These are phyloP conservation scores for Mastomys natalensis DNA, from an alignment of 2,113 vertebrate genomes.

Conservation along the genomic window DNA sequence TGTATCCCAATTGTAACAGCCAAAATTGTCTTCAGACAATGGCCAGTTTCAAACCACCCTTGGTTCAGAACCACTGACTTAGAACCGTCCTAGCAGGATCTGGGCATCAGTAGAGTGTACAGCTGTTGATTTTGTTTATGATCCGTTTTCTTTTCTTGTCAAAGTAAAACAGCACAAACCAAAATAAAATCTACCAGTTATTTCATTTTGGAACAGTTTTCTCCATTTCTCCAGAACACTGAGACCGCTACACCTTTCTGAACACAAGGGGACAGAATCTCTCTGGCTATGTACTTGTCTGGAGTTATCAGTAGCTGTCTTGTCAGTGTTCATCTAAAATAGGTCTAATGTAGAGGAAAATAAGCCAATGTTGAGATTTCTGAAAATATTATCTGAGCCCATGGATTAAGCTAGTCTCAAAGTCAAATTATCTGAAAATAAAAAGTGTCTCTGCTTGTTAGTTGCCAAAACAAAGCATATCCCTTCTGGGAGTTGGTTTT, in stretches of 20 bases:
- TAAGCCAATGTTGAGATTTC: background rate
- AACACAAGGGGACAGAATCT: background rate
- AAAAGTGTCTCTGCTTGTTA: background rate
- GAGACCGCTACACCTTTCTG: background rate
- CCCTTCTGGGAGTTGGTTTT: background rate
- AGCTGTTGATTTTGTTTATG: background rate
- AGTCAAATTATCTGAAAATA: background rate
- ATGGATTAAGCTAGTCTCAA: background rate
- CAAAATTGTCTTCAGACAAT: background rate
- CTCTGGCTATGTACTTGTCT: background rate
- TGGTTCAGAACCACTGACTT: background rate
- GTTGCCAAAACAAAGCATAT: background rate
- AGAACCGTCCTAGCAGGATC: background rate
- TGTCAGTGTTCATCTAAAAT: background rate
- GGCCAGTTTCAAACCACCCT: background rate
- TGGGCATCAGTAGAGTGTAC: background rate
- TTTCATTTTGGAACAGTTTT: background rate
- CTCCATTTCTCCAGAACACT: background rate
- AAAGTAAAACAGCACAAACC: background rate
- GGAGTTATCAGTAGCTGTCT: background rate
- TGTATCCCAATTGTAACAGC: background rate
- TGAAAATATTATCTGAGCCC: background rate
- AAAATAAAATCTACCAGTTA: background rate
- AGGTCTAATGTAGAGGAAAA: background rate
- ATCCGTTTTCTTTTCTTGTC: slow-evolving; percentile 15